These are phyloP conservation scores for Girardinus metallicus DNA, from an alignment of 2,797 vertebrate genomes.

Conservation along the genomic window DNA sequence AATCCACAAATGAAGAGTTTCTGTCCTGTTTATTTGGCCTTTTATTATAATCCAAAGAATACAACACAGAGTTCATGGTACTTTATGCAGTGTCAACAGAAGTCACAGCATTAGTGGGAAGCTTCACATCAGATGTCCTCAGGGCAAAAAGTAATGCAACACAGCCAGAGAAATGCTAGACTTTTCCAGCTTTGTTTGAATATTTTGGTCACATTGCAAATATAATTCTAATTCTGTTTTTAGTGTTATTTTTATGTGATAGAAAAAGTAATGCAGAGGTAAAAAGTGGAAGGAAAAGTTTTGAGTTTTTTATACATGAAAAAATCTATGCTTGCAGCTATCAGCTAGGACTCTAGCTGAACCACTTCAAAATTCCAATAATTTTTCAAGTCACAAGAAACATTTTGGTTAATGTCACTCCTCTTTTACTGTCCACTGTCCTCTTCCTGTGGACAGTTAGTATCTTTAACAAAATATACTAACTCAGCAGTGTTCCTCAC, in stretches of 20 bases:
- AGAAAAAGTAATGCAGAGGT: neutral
- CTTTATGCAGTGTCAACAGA: neutral
- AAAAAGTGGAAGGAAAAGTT: neutral
- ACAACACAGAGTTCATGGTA: too few species aligned
- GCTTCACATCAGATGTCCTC: too few species aligned
- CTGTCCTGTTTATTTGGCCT: neutral
- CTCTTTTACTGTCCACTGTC: neutral
- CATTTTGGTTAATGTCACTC: neutral
- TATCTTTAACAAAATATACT: conserved; percentile 12
- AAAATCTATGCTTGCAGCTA: neutral
- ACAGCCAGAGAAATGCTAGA: too few species aligned
- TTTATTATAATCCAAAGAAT: neutral
- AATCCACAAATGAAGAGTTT: neutral
- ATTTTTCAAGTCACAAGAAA: neutral
- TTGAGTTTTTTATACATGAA: neutral
- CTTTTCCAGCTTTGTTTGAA: neutral
- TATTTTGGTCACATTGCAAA: neutral
- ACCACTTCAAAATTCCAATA: neutral
- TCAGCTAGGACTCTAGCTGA: neutral
- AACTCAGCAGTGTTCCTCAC: conserved; percentile 39
- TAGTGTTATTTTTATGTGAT: neutral
- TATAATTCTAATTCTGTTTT: neutral
- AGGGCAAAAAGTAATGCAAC: too few species aligned
- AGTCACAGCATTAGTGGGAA: neutral
- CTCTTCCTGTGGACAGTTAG: too few species aligned